Conservation (phyloP, 1,140 invertebrate species). For the Sycophaga agraensis region DNA sequence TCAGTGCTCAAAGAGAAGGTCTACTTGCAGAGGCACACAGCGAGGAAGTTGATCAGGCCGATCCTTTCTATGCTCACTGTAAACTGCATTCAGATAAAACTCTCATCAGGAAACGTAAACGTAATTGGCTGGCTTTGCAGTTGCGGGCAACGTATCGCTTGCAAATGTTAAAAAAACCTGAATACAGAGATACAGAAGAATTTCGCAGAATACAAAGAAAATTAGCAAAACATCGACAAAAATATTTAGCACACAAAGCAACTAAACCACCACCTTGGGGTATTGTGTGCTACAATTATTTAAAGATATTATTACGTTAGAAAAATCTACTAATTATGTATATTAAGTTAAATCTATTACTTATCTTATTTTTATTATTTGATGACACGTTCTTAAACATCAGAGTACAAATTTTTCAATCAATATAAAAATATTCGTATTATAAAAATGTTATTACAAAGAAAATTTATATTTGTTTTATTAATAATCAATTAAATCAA, state of each 20-base stretch:
- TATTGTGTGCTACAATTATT: conserved; percentile 45
- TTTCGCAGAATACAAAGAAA: conserved; percentile 77
- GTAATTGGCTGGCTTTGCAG: conserved; percentile 88
- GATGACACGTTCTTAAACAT: no score
- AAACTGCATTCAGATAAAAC: conserved; percentile 87
- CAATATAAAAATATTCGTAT: no score
- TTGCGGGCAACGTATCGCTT: conserved; percentile 73
- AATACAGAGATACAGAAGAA: conserved; percentile 63
- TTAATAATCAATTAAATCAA: no score
- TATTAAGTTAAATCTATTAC: no score
- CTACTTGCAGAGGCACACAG: conserved; percentile 89
- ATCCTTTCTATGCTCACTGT: conserved; percentile 97
- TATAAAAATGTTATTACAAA: no score
- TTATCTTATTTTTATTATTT: no score
- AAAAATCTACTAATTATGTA: no score
- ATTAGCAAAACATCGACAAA: conserved; percentile 73
- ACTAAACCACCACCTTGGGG: conserved; percentile 82
- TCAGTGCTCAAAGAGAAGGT: conserved; percentile 89
- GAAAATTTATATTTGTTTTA: no score
- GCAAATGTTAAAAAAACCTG: conserved; percentile 58
- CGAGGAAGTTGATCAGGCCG: conserved; percentile 91
- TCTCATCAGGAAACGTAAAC: conserved; percentile 74
- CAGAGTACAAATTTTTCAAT: no score
- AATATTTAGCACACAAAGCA: conserved; percentile 74
- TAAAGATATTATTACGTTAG: no score